These are phyloP conservation scores for Lochmaea capreae DNA, from an alignment of 2,888 invertebrate species.

Conservation along the genomic window DNA sequence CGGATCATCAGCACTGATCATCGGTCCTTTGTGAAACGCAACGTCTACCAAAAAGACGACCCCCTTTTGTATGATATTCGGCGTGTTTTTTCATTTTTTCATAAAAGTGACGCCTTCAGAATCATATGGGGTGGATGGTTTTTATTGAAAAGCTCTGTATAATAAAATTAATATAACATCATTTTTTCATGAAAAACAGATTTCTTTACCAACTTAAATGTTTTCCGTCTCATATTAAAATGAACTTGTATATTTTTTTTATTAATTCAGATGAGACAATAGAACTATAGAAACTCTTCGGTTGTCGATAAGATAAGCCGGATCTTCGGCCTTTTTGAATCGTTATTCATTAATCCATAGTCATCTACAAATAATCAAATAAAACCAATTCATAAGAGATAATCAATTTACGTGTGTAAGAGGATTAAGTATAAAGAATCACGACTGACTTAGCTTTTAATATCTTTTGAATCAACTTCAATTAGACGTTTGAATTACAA, in stretches of 20 bases:
- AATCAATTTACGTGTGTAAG: constrained; percentile 35
- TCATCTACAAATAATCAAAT: constrained; percentile 19
- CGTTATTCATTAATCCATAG: constrained; percentile 8
- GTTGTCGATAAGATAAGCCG: neutral
- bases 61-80: too few species aligned
- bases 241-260: neutral
- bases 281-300: neutral
- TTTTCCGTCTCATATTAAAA: too few species aligned
- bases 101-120: too few species aligned
- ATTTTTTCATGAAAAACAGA: too few species aligned
- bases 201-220: too few species aligned
- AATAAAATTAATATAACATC: too few species aligned
- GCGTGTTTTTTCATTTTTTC: too few species aligned
- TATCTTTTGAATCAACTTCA: constrained; percentile 36
- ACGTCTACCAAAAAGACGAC: too few species aligned
- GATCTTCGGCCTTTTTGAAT: constrained; percentile 11
- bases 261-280: neutral
- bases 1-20: too few species aligned
- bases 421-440: constrained; percentile 34
- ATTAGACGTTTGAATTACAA: constrained; percentile 39
- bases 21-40: too few species aligned
- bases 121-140: too few species aligned
- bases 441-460: constrained; percentile 31
- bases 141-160: too few species aligned
- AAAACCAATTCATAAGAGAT: constrained; percentile 23